phyloP scores from a whole-genome alignment of 2,888 invertebrate genomes.

The Brenthis hecate region DNA sequence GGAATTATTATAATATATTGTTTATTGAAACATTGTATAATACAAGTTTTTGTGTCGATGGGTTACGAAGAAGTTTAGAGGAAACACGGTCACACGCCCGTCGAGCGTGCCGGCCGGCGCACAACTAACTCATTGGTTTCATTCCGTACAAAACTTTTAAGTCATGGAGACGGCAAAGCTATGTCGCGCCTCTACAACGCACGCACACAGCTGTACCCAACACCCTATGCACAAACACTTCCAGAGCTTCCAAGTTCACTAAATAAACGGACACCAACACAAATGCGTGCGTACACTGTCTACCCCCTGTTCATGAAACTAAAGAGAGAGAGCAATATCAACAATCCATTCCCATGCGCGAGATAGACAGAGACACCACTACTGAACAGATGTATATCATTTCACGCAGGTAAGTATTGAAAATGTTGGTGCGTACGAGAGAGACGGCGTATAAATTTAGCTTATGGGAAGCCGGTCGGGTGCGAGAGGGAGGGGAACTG shows the following conservation, averaged over 20 bases:
- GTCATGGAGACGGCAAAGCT: conserved; percentile 83
- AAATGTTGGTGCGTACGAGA: conserved; percentile 77
- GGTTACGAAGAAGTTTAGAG: conserved; percentile 72
- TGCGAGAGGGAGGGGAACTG: conserved; percentile 73
- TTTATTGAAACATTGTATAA: conserved; percentile 43
- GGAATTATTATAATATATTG: conserved; percentile 45
- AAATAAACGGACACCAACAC: conserved; percentile 82
- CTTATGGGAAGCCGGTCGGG: conserved; percentile 75
- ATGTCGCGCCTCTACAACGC: conserved; percentile 81
- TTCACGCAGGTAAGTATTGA: conserved; percentile 82
- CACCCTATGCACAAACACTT: conserved; percentile 81
- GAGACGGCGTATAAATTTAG: conserved; percentile 75
- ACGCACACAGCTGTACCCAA: conserved; percentile 70
- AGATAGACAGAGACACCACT: conserved; percentile 63
- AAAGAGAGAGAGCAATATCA: conserved; percentile 76
- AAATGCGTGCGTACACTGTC: conserved; percentile 74
- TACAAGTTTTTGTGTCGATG: conserved; percentile 67
- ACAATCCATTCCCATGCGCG: conserved; percentile 67
- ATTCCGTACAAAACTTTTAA: conserved; percentile 81
- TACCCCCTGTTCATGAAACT: conserved; percentile 79
- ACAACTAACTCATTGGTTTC: conserved; percentile 73
- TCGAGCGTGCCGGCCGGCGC: conserved; percentile 75
- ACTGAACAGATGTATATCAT: conserved; percentile 82
- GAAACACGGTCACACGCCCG: conserved; percentile 60
- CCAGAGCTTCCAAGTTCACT: conserved; percentile 80